phyloP scores from a whole-genome alignment of 2,797 vertebrate species.

The Capromys pilorides region DNA sequence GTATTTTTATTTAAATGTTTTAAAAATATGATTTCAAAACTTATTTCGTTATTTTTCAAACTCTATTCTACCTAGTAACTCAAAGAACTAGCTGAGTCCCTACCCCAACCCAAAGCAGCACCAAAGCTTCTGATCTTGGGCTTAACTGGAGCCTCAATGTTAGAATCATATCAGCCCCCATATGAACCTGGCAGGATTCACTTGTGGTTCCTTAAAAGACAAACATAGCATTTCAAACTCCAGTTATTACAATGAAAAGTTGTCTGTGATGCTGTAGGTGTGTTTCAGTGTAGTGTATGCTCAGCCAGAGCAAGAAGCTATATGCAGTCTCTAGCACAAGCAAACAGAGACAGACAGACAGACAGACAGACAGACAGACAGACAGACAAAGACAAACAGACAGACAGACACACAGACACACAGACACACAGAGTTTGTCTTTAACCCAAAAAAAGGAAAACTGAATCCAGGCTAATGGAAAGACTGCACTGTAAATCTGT shows the following conservation, averaged over 20 bases:
- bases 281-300: background rate
- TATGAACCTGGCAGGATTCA: background rate
- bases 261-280: background rate
- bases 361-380: too few relatives aligned
- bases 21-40: background rate
- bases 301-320: background rate
- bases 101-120: background rate
- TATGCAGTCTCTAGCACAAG: background rate
- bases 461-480: background rate
- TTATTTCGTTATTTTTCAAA: background rate
- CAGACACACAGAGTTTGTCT: background rate
- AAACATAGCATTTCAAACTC: too few relatives aligned
- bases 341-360: background rate
- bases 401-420: background rate
- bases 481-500: background rate
- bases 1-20: constrained; percentile 6
- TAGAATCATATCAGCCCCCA: background rate
- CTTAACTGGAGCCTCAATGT: background rate
- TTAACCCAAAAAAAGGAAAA: background rate
- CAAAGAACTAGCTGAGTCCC: background rate
- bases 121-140: background rate
- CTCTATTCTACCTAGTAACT: background rate
- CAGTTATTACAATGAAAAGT: background rate
- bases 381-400: too few relatives aligned
- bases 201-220: background rate